Evolutionary conservation across 2,113 vertebrate species (phyloP), one percentile per base, ranked within the genome.

Genomic region (Rhinogobius similis): DNA sequence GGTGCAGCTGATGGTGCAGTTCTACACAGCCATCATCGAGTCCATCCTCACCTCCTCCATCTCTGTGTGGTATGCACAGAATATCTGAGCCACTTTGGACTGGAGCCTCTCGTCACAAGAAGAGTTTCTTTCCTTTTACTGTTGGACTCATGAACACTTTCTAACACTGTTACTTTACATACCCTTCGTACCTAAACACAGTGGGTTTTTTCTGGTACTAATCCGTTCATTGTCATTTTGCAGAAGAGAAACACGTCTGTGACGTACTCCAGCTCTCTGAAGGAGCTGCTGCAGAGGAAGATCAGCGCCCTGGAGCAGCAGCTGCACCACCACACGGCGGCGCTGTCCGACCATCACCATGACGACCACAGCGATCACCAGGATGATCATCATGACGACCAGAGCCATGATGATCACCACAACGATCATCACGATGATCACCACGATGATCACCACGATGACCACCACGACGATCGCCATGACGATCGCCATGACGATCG

Each of bases 241-340:
- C 89, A 93, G 89, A 92, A 86, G 58, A 90, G 92, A 67, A 95
- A 95, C 89, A 90, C 88, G 0, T 94, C 93, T 36, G 85, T 83
- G 23, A 82, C 89, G 0, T 93, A 93, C 85, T 93, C 94, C 46
- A 90, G 86, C 76, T 93, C 93, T 29, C 82, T 94, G 77, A 92
- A 84, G 71, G 93, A 94, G 66, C 88, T 93, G 21, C 90, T 95
- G 43, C 94, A 93, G 87, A 92, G 93, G 80, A 95, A 94, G 89
- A 94, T 95, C 70, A 76, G 56, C 18, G 68, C 89, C 43, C 87
- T 95, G 68, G 94, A 95, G 75, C 84, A 93, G 58, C 94, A 94
- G 86, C 89, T 94, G 68, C 90, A 90, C 21, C 90, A 77, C 23
- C 77, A 62, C 26, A 81, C 76, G 2, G 12, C 63, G 0, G 23